Percentiles rank a stretch among this genome's conserved stretches.
These are phyloP conservation scores for Homarus gammarus DNA, from an alignment of 2,888 invertebrate genomes.

Conservation along the genomic window DNA sequence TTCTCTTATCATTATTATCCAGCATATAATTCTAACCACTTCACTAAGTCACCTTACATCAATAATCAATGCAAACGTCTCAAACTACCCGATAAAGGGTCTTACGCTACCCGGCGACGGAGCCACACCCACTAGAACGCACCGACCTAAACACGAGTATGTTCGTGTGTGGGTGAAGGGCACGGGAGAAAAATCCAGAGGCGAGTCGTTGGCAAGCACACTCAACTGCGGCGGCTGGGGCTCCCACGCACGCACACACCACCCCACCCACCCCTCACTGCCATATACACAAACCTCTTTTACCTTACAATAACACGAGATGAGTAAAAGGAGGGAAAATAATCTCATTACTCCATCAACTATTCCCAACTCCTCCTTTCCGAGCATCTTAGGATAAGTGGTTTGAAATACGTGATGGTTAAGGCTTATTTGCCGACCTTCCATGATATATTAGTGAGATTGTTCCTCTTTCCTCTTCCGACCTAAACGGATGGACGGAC, in stretches of 20 bases:
- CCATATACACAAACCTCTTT: neutral
- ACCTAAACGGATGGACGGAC: no score
- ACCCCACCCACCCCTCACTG: neutral
- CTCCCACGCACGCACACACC: constrained; percentile 8
- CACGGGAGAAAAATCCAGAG: constrained; percentile 4
- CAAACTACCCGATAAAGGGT: no score
- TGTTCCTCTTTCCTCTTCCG: no score
- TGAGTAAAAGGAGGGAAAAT: neutral
- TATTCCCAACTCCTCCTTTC: no score
- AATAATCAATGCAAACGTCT: no score
- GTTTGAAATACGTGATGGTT: no score
- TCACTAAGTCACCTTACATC: neutral
- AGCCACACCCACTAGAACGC: constrained; percentile 25
- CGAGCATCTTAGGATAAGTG: no score
- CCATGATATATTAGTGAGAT: no score
- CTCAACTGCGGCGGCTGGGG: neutral
- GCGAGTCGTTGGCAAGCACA: constrained; percentile 4
- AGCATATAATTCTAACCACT: neutral
- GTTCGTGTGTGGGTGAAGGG: constrained; percentile 11
- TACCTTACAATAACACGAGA: neutral
- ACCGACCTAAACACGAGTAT: neutral
- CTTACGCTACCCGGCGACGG: neutral
- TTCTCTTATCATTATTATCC: neutral
- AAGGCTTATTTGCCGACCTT: no score
- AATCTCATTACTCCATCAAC: neutral